Evolutionary conservation across 1,140 invertebrate genomes (phyloP), one percentile per base, ranked within the genome.

Genomic region (Hermetia illucens): DNA sequence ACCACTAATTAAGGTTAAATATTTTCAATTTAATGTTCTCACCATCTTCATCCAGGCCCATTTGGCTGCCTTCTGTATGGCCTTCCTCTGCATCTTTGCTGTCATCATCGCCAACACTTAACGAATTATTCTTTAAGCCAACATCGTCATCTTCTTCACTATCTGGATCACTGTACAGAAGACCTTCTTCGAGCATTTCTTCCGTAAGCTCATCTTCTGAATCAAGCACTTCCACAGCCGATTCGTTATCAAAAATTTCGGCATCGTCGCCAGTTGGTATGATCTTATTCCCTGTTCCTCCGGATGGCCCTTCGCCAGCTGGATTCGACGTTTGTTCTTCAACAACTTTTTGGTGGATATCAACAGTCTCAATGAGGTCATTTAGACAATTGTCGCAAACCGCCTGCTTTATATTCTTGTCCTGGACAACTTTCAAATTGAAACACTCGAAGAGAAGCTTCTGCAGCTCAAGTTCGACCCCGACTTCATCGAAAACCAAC

Each of bases 401-500:
- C 4, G 44, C 20, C 32, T 56, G 54, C 2, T 21, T 10, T 4
- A 42, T 27, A 2, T 9, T 19, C 0, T 40, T 10, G 13, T 52
- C 34, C 4, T 36, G 48, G 1, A 19, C 39, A 4, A 56, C 43
- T 19, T 36, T 36, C 4, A 56, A 9, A 10, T 49, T 22, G 16
- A 49, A 55, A 42, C 49, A 49, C 18, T 44, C 48, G 4, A 40
- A 32, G 18, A 55, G 24, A 16, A 55, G 34, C 13, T 46, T 21
- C 3, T 47, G 35, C 22, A 55, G 36, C 13, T 44, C 46, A 17
- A 55, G 36, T 25, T 55, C 53, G n/a, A 45, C 21, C 17, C 54
- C 53, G 5, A 52, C 44, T 36, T 51, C 51, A 43, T 55, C 52
- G 24, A 51, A 56, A 30, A 56, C 54, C 21, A 53, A 46, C 16